Evolutionary conservation across 1,140 invertebrate species (phyloP), one percentile per base, ranked within the genome.

Genomic region (Leguminivora glycinivorella): DNA sequence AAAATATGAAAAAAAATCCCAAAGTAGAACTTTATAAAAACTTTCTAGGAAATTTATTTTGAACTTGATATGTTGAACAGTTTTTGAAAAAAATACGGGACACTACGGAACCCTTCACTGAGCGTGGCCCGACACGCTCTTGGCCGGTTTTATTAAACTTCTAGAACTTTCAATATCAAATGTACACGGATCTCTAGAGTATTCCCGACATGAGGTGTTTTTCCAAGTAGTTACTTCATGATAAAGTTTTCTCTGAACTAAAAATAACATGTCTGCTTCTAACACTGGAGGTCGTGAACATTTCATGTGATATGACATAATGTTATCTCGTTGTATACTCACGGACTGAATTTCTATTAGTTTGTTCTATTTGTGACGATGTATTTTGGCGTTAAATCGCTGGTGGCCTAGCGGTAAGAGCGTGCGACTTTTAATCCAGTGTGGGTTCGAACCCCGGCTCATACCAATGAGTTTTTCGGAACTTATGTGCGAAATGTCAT

Each of bases 301-400:
- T 47, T 47, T 47, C n/a, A 47, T 52, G n/a, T 52, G 19, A 52
- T 22, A 22, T 52, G 47, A 52, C 47, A 52, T 52, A 52, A 52
- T 22, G 47, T 22, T 52, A 52, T 52, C 47, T 19, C 19, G 47
- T 52, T 52, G 19, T 22, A 22, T 52, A 17, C 47, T 52, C 47
- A 22, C 5, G 6, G 47, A 52, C 47, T 52, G 47, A 19, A 52
- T 52, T 52, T 52, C n/a, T 52, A 52, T 52, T 52, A 52, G 47
- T 52, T 52, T n/a, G n/a, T 52, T 52, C 47, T 52, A 52, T 52
- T 52, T 52, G 17, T 22, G 47, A 22, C 47, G 47, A 38, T 52
- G n/a, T 22, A 6, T 52, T 22, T 22, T 22, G 19, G 17, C 9
- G 19, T 40, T 40, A 40, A 31, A 31, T 4, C n/a, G n/a, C n/a